Evolutionary conservation across 2,797 vertebrate species (phyloP), one percentile per base, ranked within the genome.

Genomic region (Lateolabrax maculatus): DNA sequence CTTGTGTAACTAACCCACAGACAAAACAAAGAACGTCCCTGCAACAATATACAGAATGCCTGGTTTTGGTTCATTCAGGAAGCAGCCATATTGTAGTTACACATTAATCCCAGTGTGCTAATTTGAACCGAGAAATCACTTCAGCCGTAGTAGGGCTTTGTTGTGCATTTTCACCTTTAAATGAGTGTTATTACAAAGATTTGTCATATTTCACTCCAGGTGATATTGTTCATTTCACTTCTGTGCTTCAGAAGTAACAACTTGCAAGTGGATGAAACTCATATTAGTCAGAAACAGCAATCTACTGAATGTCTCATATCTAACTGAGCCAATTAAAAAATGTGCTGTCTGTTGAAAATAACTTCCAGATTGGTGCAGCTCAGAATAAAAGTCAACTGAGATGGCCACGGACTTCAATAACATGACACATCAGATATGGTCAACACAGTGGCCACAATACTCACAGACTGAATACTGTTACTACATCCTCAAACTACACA

Each of bases 361-460:
- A 77, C 41, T 41, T 62, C 52, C 29, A 76, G 66, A 84, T 44
- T 56, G 34, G 11, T 75, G 3, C 25, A 57, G 36, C 44, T 58
- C 57, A 9, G 19, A 52, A 23, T 75, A 34, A 81, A 74, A 81
- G 39, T 75, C 57, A 60, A 37, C 51, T 15, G 15, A 46, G 19
- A 75, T 57, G 43, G 53, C 65, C 3, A 3, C 41, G 51, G 60
- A 48, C 27, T 56, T 71, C 68, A 60, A 1, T 71, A 69, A 68
- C 66, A 74, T 1, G 41, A 71, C 51, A 60, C 73, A 49, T 83
- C 58, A 57, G 29, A 74, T n/a, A 19, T 64, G 80, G 85, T 89
- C 84, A 83, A 83, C 62, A 63, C 69, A 81, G 60, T 37, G 63
- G 48, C 53, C 80, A 62, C 85, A 86, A 75, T 66, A 57, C 66